Percentiles rank a stretch among this genome's conserved stretches.
These are phyloP conservation scores for Acipenser oxyrinchus DNA, from an alignment of 2,797 vertebrate genomes.

Conservation along the genomic window DNA sequence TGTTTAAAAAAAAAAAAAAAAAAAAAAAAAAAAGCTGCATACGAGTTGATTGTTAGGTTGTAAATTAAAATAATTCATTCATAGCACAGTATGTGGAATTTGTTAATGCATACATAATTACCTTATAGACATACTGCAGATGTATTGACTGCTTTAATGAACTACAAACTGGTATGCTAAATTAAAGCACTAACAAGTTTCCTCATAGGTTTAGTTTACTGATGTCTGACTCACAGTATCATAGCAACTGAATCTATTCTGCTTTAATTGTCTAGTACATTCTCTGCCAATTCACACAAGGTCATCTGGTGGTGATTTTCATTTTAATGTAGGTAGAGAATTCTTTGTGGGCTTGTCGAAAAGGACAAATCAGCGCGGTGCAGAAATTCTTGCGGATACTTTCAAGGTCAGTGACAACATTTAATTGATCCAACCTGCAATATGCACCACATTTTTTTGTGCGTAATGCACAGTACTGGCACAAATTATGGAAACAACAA, in stretches of 20 bases:
- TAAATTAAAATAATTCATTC: slow-evolving; percentile 44
- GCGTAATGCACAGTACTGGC: too few species aligned
- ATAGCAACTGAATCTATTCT: slow-evolving; percentile 28
- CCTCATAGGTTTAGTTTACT: slow-evolving; percentile 44
- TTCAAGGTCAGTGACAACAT: slow-evolving; percentile 76
- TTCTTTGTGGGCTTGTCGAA: slow-evolving; percentile 96
- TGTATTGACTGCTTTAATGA: slow-evolving; percentile 43
- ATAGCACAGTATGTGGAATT: slow-evolving; percentile 24
- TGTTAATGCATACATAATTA: slow-evolving; percentile 50
- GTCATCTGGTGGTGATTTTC: slow-evolving; percentile 18
- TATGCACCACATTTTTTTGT: too few species aligned
- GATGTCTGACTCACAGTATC: slow-evolving; percentile 45
- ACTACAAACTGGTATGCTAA: slow-evolving; percentile 51
- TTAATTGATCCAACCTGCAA: slow-evolving; percentile 5
- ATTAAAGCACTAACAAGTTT: slow-evolving; percentile 44
- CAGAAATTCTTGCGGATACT: slow-evolving; percentile 90
- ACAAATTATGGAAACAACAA: too few species aligned
- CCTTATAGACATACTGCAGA: slow-evolving; percentile 43
- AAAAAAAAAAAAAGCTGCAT: too few species aligned
- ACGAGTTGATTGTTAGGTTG: slow-evolving; percentile 24
- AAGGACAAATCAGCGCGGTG: slow-evolving; percentile 93
- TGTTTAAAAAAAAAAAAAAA: too few species aligned
- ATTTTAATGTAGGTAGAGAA: slow-evolving; percentile 72
- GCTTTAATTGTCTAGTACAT: not conserved
- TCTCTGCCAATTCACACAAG: not conserved